A percentile compares a stretch with the other conserved stretches of the same genome.
These are phyloP conservation scores for Pecten maximus DNA, from an alignment of 2,888 invertebrate species.

Conservation along the genomic window DNA sequence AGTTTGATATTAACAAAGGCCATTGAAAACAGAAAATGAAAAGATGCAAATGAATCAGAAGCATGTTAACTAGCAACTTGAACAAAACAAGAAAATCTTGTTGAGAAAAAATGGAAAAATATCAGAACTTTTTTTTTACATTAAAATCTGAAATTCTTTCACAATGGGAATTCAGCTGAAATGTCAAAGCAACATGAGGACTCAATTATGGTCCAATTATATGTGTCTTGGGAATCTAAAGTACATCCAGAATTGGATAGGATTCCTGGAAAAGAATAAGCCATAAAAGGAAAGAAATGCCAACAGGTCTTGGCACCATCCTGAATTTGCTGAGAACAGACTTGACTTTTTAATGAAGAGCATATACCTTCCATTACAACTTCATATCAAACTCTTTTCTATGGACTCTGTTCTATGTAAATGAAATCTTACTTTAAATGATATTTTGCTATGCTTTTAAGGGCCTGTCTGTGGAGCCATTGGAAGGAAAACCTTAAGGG, in stretches of 20 bases:
- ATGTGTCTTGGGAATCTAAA: constrained; percentile 27
- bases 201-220: neutral
- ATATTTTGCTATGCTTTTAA: neutral
- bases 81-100: neutral
- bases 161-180: neutral
- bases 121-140: neutral
- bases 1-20: constrained; percentile 32
- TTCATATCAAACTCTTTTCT: neutral
- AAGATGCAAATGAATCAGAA: neutral
- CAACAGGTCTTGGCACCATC: neutral
- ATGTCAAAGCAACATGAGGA: constrained; percentile 18
- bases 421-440: constrained; percentile 33
- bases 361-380: neutral
- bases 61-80: neutral
- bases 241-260: neutral
- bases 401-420: neutral
- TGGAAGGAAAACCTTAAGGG: neutral
- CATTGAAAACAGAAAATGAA: constrained; percentile 14
- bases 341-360: constrained; percentile 2
- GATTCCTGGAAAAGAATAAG: neutral
- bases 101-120: neutral
- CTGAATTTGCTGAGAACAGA: neutral
- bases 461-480: neutral
- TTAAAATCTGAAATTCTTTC: constrained; percentile 11
- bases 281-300: constrained; percentile 13